These are phyloP conservation scores for Incurvaria masculella DNA, from an alignment of 2,888 invertebrate genomes.

Conservation along the genomic window DNA sequence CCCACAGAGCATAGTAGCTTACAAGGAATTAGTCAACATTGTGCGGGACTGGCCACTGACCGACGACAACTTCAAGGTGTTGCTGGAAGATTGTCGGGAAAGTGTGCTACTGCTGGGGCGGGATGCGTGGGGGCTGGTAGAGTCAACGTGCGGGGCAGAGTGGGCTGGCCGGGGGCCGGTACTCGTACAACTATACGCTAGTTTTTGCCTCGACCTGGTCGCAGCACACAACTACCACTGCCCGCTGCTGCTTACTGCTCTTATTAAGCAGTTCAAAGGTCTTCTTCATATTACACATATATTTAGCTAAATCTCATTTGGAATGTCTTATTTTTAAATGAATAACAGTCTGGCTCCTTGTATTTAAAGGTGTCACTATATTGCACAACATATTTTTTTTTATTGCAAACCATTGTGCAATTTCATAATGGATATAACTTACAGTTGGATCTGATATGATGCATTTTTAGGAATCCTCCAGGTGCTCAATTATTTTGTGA, in stretches of 20 bases:
- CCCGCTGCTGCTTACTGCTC: slow-evolving; percentile 31
- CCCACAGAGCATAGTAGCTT: slow-evolving; percentile 34
- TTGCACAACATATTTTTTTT: slow-evolving; percentile 3
- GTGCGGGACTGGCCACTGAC: slow-evolving; percentile 38
- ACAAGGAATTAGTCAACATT: slow-evolving; percentile 44
- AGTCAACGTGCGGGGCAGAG: slow-evolving; percentile 34
- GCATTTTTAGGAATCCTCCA: too few species aligned
- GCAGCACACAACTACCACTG: slow-evolving; percentile 49
- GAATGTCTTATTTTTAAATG: slow-evolving; percentile 1
- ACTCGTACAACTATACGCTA: slow-evolving; percentile 32
- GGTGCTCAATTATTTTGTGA: too few species aligned
- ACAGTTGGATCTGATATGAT: too few species aligned
- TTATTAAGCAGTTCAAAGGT: slow-evolving; percentile 46
- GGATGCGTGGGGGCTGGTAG: slow-evolving; percentile 37
- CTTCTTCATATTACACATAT: too few species aligned
- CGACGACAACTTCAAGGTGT: slow-evolving; percentile 39
- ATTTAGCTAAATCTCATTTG: background rate
- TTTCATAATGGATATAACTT: background rate
- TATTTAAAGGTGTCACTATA: background rate
- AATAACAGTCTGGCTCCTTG: too few species aligned
- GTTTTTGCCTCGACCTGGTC: slow-evolving; percentile 36
- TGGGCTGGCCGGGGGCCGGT: slow-evolving; percentile 34
- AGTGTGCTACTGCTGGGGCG: slow-evolving; percentile 39
- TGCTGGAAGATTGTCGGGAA: slow-evolving; percentile 39
- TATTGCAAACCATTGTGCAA: background rate